Conservation (phyloP, 2,797 vertebrate species). For the Sebastes steindachneri region DNA sequence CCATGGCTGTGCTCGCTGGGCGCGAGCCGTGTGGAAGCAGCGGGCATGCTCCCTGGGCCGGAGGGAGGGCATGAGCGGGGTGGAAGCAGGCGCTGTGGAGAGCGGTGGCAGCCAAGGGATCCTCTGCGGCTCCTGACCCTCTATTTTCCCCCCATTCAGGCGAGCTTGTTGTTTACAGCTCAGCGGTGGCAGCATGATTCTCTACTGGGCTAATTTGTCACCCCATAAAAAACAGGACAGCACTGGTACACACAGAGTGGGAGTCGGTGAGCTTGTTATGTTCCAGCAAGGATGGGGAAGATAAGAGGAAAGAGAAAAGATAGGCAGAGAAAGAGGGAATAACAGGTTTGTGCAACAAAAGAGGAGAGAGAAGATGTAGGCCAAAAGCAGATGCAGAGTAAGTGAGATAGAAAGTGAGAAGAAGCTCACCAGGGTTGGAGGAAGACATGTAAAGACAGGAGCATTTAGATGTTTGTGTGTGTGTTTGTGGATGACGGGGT, state of each 20-base stretch:
- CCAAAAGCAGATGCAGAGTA: constrained; percentile 1
- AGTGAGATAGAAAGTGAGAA: not conserved
- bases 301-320: constrained; percentile 39
- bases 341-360: constrained; percentile 30
- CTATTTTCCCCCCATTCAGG: constrained; percentile 65
- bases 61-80: constrained; percentile 32
- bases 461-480: constrained; percentile 10
- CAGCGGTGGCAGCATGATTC: constrained; percentile 52
- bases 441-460: not conserved
- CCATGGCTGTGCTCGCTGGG: constrained; percentile 70
- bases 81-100: constrained; percentile 24
- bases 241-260: constrained; percentile 45
- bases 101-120: constrained; percentile 34
- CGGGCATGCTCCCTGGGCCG: constrained; percentile 53
- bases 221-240: constrained; percentile 64
- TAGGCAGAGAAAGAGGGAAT: constrained; percentile 9
- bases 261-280: constrained; percentile 67
- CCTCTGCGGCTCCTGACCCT: constrained; percentile 44
- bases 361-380: not conserved
- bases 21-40: constrained; percentile 70
- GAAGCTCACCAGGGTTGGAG: not conserved
- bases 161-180: constrained; percentile 66
- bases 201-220: constrained; percentile 72
- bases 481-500: constrained; percentile 1
- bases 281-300: constrained; percentile 47